Evolutionary conservation across 2,888 invertebrate genomes (phyloP).

Genomic region (Lasioglossum villosulum): DNA sequence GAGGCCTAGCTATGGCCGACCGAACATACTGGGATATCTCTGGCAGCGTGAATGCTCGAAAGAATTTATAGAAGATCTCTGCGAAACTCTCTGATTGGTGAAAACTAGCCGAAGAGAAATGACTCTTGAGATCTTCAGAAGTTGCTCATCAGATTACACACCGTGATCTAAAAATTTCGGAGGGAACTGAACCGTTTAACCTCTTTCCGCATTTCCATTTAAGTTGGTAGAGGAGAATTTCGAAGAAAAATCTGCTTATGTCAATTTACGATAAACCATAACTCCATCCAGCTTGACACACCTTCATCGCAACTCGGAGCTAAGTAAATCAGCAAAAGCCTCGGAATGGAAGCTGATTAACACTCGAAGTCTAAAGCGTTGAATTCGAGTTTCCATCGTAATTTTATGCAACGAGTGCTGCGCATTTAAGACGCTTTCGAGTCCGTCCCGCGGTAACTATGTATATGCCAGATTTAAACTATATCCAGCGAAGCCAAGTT

Average conservation of each 20-base stretch:
- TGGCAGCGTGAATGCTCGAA: background rate
- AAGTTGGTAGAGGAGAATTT: background rate
- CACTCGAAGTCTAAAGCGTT: background rate
- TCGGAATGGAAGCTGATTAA: background rate
- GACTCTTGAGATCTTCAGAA: background rate
- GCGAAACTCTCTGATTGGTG: background rate
- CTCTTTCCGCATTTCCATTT: background rate
- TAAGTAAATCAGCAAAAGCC: background rate
- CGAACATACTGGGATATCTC: background rate
- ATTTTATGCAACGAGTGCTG: background rate
- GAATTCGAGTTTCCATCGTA: background rate
- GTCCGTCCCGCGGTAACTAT: background rate
- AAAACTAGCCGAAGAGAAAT: background rate
- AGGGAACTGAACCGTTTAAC: background rate
- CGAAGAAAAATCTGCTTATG: background rate
- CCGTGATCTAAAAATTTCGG: background rate
- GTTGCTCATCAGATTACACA: too few relatives aligned
- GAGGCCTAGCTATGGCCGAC: background rate
- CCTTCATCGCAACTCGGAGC: background rate
- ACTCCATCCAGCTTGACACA: background rate
- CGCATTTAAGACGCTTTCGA: background rate
- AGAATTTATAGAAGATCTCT: background rate
- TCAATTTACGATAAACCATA: background rate
- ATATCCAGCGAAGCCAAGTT: background rate
- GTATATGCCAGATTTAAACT: background rate